Conservation (phyloP, 2,888 invertebrate species). For the Polylopha cassiicola region DNA sequence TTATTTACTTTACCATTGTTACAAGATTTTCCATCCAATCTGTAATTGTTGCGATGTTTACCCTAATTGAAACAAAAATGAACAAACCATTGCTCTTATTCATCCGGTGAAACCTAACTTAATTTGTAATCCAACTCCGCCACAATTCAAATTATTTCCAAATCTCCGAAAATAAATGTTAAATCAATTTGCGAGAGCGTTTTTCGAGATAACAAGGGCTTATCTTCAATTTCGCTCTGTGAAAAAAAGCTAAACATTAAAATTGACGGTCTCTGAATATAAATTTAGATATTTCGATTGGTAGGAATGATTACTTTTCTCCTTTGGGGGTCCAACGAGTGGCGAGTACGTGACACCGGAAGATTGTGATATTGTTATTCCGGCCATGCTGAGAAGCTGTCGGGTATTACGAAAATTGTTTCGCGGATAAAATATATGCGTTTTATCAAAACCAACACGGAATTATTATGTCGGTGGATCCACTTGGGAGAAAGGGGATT, state of each 20-base stretch:
- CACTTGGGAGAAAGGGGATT: constrained; percentile 5
- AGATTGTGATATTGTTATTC: constrained; percentile 74
- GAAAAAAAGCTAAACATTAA: constrained; percentile 51
- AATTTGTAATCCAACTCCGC: constrained; percentile 8
- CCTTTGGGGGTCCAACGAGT: constrained; percentile 60
- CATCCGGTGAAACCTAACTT: neutral
- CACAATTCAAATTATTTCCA: constrained; percentile 10
- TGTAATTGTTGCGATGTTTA: too few relatives aligned
- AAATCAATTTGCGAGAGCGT: constrained; percentile 17
- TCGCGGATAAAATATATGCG: constrained; percentile 54
- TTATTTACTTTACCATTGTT: too few relatives aligned
- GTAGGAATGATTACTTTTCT: constrained; percentile 68
- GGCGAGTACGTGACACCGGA: constrained; percentile 62
- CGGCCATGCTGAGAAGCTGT: constrained; percentile 62
- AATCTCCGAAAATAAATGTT: constrained; percentile 11
- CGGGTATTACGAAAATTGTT: constrained; percentile 69
- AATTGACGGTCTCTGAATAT: constrained; percentile 62
- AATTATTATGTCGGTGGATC: constrained; percentile 15
- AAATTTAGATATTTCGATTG: constrained; percentile 64
- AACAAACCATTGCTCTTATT: neutral
- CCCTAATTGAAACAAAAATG: too few relatives aligned
- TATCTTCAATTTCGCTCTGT: constrained; percentile 39
- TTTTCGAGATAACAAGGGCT: constrained; percentile 26
- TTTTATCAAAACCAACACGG: constrained; percentile 43
- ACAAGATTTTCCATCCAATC: too few relatives aligned